phyloP scores from a whole-genome alignment of 2,888 invertebrate genomes.

The Conistra vaccinii region DNA sequence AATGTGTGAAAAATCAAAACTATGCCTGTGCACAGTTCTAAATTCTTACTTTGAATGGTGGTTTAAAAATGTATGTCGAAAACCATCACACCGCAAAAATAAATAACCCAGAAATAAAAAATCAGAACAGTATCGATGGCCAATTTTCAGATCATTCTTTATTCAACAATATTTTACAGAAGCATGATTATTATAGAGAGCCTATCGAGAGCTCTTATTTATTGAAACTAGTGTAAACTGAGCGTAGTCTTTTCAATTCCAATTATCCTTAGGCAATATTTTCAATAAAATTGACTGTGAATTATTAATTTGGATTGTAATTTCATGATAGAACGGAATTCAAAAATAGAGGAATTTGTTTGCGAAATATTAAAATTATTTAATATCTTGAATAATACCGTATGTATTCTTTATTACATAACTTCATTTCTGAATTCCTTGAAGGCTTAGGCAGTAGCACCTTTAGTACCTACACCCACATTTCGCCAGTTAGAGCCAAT shows the following conservation, averaged over 20 bases:
- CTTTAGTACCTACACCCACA: no score
- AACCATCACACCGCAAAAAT: not conserved
- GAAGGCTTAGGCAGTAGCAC: no score
- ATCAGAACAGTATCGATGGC: not conserved
- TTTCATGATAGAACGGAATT: conserved; percentile 19
- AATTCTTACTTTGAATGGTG: conserved; percentile 63
- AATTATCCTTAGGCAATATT: conserved; percentile 45
- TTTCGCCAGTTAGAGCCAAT: no score
- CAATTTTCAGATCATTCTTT: conserved; percentile 21
- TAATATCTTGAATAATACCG: not conserved
- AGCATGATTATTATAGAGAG: conserved; percentile 6
- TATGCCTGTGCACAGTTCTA: conserved; percentile 71
- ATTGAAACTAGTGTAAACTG: conserved; percentile 37
- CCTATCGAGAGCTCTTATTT: conserved; percentile 10
- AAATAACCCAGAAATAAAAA: conserved; percentile 4
- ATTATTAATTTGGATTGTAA: conserved; percentile 44
- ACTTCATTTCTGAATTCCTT: no score
- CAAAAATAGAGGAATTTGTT: not conserved
- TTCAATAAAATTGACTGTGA: conserved; percentile 31
- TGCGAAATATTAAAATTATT: not conserved
- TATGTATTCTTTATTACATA: not conserved
- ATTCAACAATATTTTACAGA: conserved; percentile 29
- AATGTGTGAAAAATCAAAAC: conserved; percentile 68
- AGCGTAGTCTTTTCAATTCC: conserved; percentile 40
- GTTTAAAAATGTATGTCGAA: no score